These are phyloP conservation scores for Heliconius eleuchia DNA, from an alignment of 1,140 invertebrate genomes.

Conservation along the genomic window DNA sequence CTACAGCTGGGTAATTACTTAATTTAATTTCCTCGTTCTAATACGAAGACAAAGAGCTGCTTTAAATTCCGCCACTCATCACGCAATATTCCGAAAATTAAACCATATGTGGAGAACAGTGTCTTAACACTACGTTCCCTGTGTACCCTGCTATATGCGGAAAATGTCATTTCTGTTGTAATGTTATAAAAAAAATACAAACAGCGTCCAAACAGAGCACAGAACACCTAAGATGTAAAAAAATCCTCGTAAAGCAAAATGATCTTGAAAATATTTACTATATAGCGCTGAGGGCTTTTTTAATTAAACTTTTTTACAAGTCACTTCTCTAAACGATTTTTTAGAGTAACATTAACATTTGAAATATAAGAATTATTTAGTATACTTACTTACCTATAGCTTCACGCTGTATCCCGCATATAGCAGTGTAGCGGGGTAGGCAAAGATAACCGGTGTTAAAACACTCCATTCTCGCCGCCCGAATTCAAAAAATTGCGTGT, in stretches of 20 bases:
- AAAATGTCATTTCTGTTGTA: not conserved
- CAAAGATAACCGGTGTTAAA: not conserved
- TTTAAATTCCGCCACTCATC: too few species aligned
- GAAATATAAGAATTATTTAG: not conserved
- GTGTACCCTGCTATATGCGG: not conserved
- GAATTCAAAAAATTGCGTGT: not conserved
- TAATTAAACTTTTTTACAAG: slow-evolving; percentile 58
- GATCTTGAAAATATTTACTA: slow-evolving; percentile 15
- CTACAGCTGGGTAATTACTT: too few species aligned
- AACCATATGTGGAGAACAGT: too few species aligned
- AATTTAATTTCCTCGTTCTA: too few species aligned
- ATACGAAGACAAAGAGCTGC: too few species aligned
- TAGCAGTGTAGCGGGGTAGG: not conserved
- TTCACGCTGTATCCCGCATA: too few species aligned
- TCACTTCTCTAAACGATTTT: slow-evolving; percentile 39
- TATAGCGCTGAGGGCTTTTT: slow-evolving; percentile 35
- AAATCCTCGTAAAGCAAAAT: slow-evolving; percentile 19
- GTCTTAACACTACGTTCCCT: not conserved
- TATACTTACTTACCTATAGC: not conserved
- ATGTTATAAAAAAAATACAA: not conserved
- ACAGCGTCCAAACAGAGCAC: not conserved
- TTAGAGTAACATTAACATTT: not conserved
- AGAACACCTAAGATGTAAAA: slow-evolving; percentile 19
- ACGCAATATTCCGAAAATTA: too few species aligned
- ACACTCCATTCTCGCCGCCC: not conserved